These are phyloP conservation scores for Leucania comma DNA, from an alignment of 2,888 invertebrate species.

Conservation along the genomic window DNA sequence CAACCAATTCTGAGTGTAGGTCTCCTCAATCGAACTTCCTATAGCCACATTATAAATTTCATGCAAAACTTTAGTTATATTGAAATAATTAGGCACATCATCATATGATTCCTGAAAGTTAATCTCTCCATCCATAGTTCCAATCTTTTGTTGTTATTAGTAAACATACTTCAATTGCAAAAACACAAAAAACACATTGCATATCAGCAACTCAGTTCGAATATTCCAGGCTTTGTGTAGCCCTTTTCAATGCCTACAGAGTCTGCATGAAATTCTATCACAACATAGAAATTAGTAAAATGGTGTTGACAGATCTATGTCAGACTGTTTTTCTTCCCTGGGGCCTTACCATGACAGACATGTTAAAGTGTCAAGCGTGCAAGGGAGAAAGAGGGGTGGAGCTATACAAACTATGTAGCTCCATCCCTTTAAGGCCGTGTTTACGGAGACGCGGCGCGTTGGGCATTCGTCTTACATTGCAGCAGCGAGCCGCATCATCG, in stretches of 20 bases:
- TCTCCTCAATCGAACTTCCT: not conserved
- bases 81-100: not conserved
- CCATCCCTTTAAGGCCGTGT: too few species aligned
- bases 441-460: too few species aligned
- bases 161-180: slow-evolving; percentile 64
- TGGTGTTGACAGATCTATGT: not conserved
- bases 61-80: slow-evolving; percentile 1
- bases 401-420: too few species aligned
- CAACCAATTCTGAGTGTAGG: not conserved
- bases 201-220: slow-evolving; percentile 55
- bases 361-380: too few species aligned
- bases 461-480: too few species aligned
- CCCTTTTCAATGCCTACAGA: slow-evolving; percentile 59
- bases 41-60: not conserved
- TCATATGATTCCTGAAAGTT: slow-evolving; percentile 34
- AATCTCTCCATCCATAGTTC: slow-evolving; percentile 40
- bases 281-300: not conserved
- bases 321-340: too few species aligned
- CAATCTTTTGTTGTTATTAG: slow-evolving; percentile 53
- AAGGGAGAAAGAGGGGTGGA: too few species aligned
- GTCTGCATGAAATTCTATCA: not conserved
- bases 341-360: too few species aligned
- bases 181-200: slow-evolving; percentile 63
- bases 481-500: too few species aligned
- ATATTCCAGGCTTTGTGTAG: slow-evolving; percentile 50